Percentiles rank a stretch among this genome's conserved stretches.
phyloP scores from a whole-genome alignment of 2,113 vertebrate genomes.

The Catharus fuscescens region DNA sequence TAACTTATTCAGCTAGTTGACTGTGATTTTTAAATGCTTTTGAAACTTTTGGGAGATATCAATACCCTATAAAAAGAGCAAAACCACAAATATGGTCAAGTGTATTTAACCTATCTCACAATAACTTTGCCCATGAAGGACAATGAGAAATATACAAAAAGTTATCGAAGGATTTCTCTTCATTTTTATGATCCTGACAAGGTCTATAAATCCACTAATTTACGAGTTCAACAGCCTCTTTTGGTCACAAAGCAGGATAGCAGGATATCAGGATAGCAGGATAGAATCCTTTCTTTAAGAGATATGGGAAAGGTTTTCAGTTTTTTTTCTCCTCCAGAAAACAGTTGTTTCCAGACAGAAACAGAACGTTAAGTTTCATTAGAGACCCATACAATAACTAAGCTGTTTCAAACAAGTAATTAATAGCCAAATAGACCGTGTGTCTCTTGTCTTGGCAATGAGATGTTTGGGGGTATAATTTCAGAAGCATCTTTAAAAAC shows the following conservation, averaged over 20 bases:
- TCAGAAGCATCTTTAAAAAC: not conserved
- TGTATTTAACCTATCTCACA: not conserved
- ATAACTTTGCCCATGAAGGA: not conserved
- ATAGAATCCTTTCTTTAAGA: not conserved
- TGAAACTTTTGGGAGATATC: not conserved
- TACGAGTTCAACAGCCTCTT: not conserved
- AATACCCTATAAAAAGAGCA: not conserved
- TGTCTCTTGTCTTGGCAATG: not conserved
- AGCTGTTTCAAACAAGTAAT: slow-evolving; percentile 6
- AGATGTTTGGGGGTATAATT: not conserved
- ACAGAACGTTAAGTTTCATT: slow-evolving; percentile 34
- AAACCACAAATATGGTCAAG: not conserved
- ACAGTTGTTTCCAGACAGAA: slow-evolving; percentile 36
- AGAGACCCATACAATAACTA: slow-evolving; percentile 8
- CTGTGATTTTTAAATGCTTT: not conserved
- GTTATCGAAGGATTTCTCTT: not conserved
- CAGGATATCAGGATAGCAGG: not conserved
- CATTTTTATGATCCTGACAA: slow-evolving; percentile 11
- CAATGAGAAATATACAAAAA: not conserved
- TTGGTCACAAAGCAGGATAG: not conserved
- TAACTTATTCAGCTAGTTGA: not conserved
- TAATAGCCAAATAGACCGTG: not conserved
- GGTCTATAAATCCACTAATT: slow-evolving; percentile 16
- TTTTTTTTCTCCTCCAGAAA: not conserved
- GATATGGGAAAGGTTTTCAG: not conserved